Evolutionary conservation across 2,113 vertebrate species (phyloP).

Genomic region (Cercopithecus mona): DNA sequence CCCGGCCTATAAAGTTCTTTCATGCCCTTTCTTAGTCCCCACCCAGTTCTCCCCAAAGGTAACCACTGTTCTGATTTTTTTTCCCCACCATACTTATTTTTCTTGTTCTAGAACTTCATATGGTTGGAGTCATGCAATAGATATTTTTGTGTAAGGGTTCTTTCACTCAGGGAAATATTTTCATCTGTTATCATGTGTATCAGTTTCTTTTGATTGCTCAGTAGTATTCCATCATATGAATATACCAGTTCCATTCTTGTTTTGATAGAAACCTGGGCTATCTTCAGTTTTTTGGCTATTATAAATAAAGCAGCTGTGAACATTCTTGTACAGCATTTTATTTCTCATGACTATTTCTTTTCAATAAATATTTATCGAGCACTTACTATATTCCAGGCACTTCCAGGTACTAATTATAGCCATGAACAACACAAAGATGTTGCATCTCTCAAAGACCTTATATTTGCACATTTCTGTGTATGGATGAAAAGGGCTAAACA

Average conservation of each 20-base stretch:
- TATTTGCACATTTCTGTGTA: not conserved
- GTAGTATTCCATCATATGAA: not conserved
- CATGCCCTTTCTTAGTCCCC: not conserved
- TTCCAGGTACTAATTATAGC: not conserved
- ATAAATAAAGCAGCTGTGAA: not conserved
- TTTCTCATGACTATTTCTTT: not conserved
- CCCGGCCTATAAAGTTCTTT: not conserved
- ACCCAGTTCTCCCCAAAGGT: not conserved
- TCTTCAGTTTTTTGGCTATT: not conserved
- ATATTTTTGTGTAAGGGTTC: not conserved
- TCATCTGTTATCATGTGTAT: not conserved
- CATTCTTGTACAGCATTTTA: not conserved
- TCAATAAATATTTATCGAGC: not conserved
- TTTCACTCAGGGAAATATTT: not conserved
- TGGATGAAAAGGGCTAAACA: not conserved
- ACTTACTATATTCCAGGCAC: not conserved
- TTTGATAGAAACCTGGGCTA: not conserved
- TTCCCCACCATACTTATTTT: not conserved
- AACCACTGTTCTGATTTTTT: not conserved
- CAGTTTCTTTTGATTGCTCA: not conserved
- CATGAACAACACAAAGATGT: not conserved
- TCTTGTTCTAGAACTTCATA: not conserved
- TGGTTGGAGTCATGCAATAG: not conserved
- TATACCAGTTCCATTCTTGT: not conserved
- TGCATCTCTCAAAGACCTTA: not conserved